phyloP scores from a whole-genome alignment of 30 jellyfish, hydroid and myxozoan genomes.

The Chrysaora quinquecirrha region DNA sequence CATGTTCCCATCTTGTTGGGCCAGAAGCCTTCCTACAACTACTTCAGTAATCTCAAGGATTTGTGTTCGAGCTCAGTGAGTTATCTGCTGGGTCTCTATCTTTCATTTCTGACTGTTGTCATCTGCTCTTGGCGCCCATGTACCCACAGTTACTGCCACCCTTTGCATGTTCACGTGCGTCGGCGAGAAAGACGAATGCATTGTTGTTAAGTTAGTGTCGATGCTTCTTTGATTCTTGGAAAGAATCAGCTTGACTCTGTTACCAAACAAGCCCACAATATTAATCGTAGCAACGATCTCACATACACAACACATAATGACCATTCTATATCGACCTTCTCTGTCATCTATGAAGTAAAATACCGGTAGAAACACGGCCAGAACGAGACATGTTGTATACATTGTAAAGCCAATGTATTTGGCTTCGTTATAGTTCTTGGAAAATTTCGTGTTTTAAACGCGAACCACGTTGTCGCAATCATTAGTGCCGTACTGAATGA shows the following conservation, averaged over 20 bases:
- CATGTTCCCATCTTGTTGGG: too few relatives aligned
- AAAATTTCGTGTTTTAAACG: conserved; percentile 89
- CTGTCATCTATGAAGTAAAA: conserved; percentile 52
- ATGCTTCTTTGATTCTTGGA: conserved; percentile 15
- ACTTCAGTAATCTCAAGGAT: too few relatives aligned
- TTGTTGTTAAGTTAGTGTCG: conserved; percentile 25
- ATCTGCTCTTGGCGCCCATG: not conserved
- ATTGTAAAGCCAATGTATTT: conserved; percentile 89
- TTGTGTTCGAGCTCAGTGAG: too few relatives aligned
- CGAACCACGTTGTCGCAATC: conserved; percentile 86
- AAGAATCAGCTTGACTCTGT: conserved; percentile 67
- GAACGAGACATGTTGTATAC: conserved; percentile 77
- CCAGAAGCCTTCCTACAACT: too few relatives aligned
- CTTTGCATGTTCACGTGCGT: not conserved
- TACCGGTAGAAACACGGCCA: conserved; percentile 75
- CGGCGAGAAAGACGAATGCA: not conserved
- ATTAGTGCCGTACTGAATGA: conserved; percentile 73
- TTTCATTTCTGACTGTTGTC: too few relatives aligned
- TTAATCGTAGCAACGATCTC: conserved; percentile 62
- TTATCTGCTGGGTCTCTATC: too few relatives aligned
- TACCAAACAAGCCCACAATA: conserved; percentile 89
- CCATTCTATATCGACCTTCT: conserved; percentile 52
- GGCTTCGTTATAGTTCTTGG: conserved; percentile 99
- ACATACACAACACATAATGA: conserved; percentile 72
- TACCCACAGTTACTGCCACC: not conserved